Evolutionary conservation across 2,113 vertebrate genomes (phyloP).

Genomic region (Saccopteryx bilineata): DNA sequence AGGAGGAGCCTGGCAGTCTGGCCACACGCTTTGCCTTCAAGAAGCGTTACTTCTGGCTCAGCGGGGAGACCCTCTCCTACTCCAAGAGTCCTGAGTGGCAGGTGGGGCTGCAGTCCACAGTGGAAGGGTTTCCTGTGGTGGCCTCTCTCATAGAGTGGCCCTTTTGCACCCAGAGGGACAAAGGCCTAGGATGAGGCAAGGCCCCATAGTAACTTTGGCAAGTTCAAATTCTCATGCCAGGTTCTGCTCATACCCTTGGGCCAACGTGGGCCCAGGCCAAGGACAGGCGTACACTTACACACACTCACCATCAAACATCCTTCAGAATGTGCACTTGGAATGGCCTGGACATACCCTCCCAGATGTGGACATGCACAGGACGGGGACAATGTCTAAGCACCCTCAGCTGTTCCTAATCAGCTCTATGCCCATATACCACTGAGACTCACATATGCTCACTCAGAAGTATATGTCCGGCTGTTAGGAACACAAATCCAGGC

Average conservation of each 20-base stretch:
- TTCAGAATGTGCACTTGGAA: accelerated
- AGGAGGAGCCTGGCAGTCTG: slow-evolving; percentile 87
- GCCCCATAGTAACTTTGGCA: background rate
- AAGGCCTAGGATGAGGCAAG: background rate
- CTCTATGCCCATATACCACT: accelerated
- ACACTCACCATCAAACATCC: accelerated
- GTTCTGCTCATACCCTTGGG: background rate
- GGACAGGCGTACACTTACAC: background rate
- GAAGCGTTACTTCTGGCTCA: slow-evolving; percentile 96
- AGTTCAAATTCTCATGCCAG: background rate
- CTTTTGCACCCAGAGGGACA: background rate
- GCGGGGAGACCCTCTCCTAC: slow-evolving; percentile 90
- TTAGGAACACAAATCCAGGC: accelerated
- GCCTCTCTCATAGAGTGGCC: background rate
- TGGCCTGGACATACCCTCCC: accelerated
- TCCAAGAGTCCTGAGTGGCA: slow-evolving; percentile 92
- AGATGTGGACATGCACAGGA: background rate
- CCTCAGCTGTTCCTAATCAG: background rate
- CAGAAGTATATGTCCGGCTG: accelerated
- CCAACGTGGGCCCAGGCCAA: background rate
- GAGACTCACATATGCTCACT: background rate
- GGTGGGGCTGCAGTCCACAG: slow-evolving; percentile 83
- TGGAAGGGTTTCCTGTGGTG: accelerated
- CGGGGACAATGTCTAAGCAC: accelerated
- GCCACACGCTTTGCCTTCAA: slow-evolving; percentile 94